Evolutionary conservation across 2,888 invertebrate species (phyloP).

Genomic region (Temnothorax unifasciatus): DNA sequence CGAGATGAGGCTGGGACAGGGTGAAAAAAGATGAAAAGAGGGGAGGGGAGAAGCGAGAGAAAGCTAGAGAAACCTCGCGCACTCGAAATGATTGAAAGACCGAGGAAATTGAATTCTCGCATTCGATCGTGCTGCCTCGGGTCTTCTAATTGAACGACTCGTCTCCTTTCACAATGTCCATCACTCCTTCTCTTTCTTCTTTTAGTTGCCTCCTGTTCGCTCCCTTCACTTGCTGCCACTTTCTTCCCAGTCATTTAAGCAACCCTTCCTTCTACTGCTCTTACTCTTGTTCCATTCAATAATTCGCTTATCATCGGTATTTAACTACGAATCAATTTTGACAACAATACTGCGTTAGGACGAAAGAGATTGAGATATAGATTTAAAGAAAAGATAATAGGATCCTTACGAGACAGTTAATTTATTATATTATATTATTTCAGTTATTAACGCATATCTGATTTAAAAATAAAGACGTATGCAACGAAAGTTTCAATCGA

Average conservation of each 20-base stretch:
- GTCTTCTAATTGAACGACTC: constrained; percentile 81
- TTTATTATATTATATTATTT: neutral
- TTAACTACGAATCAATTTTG: constrained; percentile 59
- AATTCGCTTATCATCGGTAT: constrained; percentile 72
- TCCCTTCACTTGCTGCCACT: constrained; percentile 55
- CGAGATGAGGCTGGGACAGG: constrained; percentile 50
- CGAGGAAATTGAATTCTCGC: constrained; percentile 81
- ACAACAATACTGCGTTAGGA: neutral
- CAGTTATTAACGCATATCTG: neutral
- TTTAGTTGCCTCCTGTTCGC: constrained; percentile 26
- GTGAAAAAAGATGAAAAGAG: constrained; percentile 44
- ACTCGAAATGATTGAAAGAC: constrained; percentile 81
- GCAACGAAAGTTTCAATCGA: constrained; percentile 14
- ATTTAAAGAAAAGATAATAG: neutral
- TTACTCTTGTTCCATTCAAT: constrained; percentile 51
- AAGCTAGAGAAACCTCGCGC: constrained; percentile 67
- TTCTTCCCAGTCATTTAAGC: constrained; percentile 69
- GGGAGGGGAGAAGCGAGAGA: constrained; percentile 38
- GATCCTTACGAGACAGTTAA: neutral
- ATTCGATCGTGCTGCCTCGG: constrained; percentile 74
- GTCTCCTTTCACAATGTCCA: constrained; percentile 64
- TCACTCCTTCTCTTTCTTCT: constrained; percentile 34
- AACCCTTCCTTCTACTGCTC: constrained; percentile 23
- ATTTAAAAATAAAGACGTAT: neutral
- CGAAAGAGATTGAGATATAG: neutral